These are phyloP conservation scores for Hanleya hanleyi DNA, from an alignment of 2,888 invertebrate species.

Conservation along the genomic window DNA sequence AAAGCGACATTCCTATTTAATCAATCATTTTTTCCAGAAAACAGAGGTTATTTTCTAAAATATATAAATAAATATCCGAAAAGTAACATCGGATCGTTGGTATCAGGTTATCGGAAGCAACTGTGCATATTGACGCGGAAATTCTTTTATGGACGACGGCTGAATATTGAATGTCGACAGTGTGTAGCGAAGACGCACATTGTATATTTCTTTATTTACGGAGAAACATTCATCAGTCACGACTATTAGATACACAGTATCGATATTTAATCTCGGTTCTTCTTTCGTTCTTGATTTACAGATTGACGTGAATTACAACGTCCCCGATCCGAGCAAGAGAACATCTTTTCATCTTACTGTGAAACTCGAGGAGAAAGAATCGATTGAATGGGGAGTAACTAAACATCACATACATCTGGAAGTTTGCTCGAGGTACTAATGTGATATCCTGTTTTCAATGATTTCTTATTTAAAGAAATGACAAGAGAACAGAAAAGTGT, in stretches of 20 bases:
- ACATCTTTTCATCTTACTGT: conserved; percentile 1
- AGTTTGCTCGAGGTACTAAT: not conserved
- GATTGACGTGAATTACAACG: conserved; percentile 36
- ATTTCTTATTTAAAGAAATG: too few species aligned
- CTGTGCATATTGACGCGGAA: not conserved
- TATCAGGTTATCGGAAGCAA: too few species aligned
- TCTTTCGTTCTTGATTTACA: not conserved
- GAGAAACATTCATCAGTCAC: not conserved
- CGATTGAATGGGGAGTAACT: too few species aligned
- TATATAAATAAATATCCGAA: too few species aligned
- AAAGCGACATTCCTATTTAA: too few species aligned
- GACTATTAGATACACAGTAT: not conserved
- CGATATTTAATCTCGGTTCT: not conserved
- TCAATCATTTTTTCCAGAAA: too few species aligned
- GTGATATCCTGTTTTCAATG: too few species aligned
- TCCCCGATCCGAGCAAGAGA: conserved; percentile 18
- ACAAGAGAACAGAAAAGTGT: too few species aligned
- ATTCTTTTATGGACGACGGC: not conserved
- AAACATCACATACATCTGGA: not conserved
- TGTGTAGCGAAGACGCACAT: not conserved
- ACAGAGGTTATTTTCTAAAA: too few species aligned
- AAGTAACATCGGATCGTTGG: too few species aligned
- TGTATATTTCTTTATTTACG: not conserved
- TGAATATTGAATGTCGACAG: not conserved
- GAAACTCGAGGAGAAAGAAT: not conserved